Base-by-base conservation (phyloP, 2,113 vertebrate genomes). In the Anguilla japonica region DNA sequence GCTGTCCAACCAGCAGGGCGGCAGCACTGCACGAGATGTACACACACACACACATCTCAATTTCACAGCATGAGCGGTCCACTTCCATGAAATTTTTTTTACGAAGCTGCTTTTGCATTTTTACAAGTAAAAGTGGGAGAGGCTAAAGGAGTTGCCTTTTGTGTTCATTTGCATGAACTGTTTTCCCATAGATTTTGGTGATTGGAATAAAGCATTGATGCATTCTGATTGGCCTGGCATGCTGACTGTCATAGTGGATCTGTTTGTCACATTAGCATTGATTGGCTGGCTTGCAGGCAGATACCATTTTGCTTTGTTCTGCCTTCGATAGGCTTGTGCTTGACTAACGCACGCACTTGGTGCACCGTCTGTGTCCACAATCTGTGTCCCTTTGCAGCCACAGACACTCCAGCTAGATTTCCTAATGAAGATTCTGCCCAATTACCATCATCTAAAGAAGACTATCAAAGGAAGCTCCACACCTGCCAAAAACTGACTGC, bases 351-450 rank as follows among this genome's bases (percentile, higher is more conserved):
- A 34, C 7, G 11, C 4, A 75, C 71, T 71, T 67, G 18, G 9
- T 67, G 3, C 60, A 83, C 13, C 15, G 29, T 84, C 39, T 57
- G 9, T 67, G 9, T 67, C 60, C 79, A 46, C 20, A 29, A 67
- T 75, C 75, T 41, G 29, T 60, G 75, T 92, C 4, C 34, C 18
- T 89, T 88, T 87, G 7, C 91, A 99, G 98, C 98, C 98, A 11
- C 98, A 99, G 93, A 99, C 98, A 0, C 96, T 99, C 53, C 98
- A 99, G 93, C 94, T 99, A 6, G 98, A 99, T 92, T 99, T 99
- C 91, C 94, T 99, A 83, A 99, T 99, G 98, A 99, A 99, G 95
- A 99, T 99, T 92, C 93, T 99, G 91, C 98, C 98, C 0, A 99
- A 99, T 91, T 99, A 99, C 90, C 98, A 99, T 85, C 98, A 99